Conservation (phyloP, 2,113 vertebrate species). For the Campylomormyrus numenius region DNA sequence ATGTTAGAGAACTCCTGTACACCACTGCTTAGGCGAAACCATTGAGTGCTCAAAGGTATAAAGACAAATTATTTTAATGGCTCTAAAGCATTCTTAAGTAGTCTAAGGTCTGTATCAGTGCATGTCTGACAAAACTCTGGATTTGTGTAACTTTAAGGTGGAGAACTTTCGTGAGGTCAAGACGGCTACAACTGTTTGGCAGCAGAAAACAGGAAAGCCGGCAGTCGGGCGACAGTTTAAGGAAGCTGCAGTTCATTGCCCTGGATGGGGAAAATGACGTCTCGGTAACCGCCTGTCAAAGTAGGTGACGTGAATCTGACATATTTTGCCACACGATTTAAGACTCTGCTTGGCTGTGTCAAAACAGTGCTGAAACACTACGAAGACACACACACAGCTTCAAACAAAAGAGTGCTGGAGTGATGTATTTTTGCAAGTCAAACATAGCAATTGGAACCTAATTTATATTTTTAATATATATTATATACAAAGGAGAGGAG, state of each 20-base stretch:
- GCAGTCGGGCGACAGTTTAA: background rate
- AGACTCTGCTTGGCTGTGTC: constrained; percentile 16
- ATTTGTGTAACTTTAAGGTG: background rate
- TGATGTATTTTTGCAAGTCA: constrained; percentile 15
- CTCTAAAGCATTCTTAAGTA: constrained; percentile 41
- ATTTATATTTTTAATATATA: constrained; percentile 2
- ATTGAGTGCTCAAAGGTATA: background rate
- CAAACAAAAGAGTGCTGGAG: background rate
- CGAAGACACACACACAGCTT: background rate
- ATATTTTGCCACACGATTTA: constrained; percentile 21
- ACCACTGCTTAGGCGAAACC: constrained; percentile 10
- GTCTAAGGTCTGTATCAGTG: background rate
- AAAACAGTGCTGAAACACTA: constrained; percentile 9
- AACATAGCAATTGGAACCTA: constrained; percentile 5
- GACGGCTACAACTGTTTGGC: background rate
- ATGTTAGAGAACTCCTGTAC: constrained; percentile 37
- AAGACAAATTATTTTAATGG: constrained; percentile 18
- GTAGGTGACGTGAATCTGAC: constrained; percentile 19
- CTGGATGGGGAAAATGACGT: background rate
- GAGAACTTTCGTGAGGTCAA: background rate
- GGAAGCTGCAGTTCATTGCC: background rate
- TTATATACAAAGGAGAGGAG: background rate
- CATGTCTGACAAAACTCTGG: background rate
- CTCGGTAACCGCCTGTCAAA: constrained; percentile 9
- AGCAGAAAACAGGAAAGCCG: constrained; percentile 14